A percentile compares a stretch with the other conserved stretches of the same genome.
Evolutionary conservation across 2,888 invertebrate species (phyloP).

Genomic region (Cantharis lateralis): DNA sequence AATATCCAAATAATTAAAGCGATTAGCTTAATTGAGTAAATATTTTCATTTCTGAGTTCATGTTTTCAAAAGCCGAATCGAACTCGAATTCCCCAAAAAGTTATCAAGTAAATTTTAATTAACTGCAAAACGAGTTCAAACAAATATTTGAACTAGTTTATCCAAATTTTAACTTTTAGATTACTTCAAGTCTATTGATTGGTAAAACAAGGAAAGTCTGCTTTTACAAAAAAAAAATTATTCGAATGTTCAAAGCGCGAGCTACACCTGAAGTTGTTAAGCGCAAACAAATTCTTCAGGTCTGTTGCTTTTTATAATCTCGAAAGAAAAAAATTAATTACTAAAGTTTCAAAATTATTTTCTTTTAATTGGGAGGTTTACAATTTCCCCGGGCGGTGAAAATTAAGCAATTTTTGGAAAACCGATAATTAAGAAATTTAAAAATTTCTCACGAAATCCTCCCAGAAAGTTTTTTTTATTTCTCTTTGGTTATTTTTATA

Average conservation of each 20-base stretch:
- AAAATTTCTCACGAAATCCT: neutral
- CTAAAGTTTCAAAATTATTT: neutral
- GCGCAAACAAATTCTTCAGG: neutral
- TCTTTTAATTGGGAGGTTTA: neutral
- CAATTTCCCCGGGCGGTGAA: neutral
- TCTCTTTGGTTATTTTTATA: neutral
- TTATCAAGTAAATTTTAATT: neutral
- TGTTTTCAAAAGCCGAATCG: neutral
- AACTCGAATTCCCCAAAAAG: neutral
- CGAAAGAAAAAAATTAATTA: neutral
- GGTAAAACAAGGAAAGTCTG: neutral
- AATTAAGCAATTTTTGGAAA: too few species aligned
- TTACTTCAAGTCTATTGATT: neutral
- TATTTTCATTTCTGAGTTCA: neutral
- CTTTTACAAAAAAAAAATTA: neutral
- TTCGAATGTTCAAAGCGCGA: neutral
- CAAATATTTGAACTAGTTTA: neutral
- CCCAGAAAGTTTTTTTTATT: neutral
- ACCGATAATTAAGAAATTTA: neutral
- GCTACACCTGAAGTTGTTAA: neutral
- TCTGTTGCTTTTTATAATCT: neutral
- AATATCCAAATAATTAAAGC: neutral
- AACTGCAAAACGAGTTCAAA: neutral
- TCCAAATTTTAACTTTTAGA: neutral
- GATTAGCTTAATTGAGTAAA: neutral